phyloP scores from a whole-genome alignment of 2,113 vertebrate species.

The Mandrillus leucophaeus region DNA sequence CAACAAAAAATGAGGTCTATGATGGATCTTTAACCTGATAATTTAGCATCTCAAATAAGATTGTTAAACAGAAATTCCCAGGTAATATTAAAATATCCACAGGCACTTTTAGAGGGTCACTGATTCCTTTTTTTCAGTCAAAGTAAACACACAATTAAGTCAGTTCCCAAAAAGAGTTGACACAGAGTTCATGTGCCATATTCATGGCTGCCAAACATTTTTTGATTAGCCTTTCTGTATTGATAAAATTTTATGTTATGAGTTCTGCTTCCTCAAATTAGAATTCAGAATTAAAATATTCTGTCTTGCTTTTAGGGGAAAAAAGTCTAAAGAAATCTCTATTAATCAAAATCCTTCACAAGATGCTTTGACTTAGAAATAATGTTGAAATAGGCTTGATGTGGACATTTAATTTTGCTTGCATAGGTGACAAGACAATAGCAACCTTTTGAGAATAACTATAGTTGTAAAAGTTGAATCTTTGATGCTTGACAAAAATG shows the following conservation, averaged over 20 bases:
- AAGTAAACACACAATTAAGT: background rate
- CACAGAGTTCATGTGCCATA: background rate
- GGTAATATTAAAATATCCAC: background rate
- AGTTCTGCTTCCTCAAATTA: background rate
- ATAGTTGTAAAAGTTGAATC: background rate
- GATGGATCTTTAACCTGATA: background rate
- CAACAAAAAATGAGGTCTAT: background rate
- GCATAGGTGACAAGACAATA: background rate
- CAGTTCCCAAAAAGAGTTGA: background rate
- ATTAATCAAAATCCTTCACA: background rate
- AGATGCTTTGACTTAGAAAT: background rate
- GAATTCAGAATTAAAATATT: slow-evolving; percentile 11
- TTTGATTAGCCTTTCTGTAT: background rate
- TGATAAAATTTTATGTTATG: background rate
- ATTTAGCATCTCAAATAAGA: background rate
- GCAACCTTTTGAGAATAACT: background rate
- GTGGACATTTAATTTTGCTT: background rate
- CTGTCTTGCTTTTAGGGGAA: background rate
- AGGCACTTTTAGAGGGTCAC: background rate
- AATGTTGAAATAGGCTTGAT: background rate
- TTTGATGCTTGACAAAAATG: background rate
- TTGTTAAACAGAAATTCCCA: background rate
- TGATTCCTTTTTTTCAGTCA: background rate
- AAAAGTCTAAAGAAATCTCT: background rate
- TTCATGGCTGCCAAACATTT: background rate